Evolutionary conservation across 2,888 invertebrate species (phyloP).

Genomic region (Subacronicta megacephala): DNA sequence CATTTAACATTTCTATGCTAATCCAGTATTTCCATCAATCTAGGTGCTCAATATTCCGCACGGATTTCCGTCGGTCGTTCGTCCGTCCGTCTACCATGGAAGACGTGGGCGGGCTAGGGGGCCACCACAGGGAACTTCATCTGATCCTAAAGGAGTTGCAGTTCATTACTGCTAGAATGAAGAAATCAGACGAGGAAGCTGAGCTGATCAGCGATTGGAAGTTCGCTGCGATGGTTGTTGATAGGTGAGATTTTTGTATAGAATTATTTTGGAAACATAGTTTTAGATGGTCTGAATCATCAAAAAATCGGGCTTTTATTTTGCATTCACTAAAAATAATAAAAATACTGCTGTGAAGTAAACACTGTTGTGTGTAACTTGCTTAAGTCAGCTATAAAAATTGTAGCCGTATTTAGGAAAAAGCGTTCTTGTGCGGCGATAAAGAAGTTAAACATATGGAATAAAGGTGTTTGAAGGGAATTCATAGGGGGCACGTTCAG

Average conservation of each 20-base stretch:
- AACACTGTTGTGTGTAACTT: not conserved
- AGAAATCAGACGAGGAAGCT: constrained; percentile 97
- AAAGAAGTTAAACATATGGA: constrained; percentile 5
- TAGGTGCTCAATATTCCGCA: constrained; percentile 87
- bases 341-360: no score
- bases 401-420: constrained; percentile 1
- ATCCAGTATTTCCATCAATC: constrained; percentile 44
- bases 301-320: no score
- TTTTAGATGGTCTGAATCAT: no score
- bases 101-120: constrained; percentile 90
- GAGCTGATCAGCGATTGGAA: constrained; percentile 99
- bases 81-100: constrained; percentile 95
- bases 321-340: no score
- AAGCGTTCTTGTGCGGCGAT: not conserved
- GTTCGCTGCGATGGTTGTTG: constrained; percentile 99
- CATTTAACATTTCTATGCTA: constrained; percentile 37
- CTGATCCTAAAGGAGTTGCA: constrained; percentile 97
- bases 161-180: constrained; percentile 98
- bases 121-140: constrained; percentile 96
- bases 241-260: constrained; percentile 91
- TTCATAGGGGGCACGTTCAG: not conserved
- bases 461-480: constrained; percentile 4
- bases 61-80: constrained; percentile 90
- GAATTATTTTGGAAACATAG: not conserved
- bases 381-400: not conserved